phyloP scores from a whole-genome alignment of 2,888 invertebrate genomes.

The Nephrotoma appendiculata region DNA sequence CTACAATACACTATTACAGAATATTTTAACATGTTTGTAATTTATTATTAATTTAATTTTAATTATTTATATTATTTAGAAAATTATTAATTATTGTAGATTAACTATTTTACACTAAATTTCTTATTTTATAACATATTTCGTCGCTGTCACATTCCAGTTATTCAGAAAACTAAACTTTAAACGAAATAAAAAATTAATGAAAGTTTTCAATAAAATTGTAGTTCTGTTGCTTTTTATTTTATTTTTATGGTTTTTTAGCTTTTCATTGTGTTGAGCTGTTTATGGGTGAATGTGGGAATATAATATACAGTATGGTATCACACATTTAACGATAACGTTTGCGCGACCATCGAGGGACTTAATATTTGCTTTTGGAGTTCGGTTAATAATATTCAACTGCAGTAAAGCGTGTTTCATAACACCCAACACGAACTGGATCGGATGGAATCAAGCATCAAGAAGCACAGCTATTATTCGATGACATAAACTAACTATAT shows the following conservation, averaged over 20 bases:
- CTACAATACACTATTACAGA: not conserved
- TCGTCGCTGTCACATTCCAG: not conserved
- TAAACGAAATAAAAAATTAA: not conserved
- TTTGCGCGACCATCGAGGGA: too few species aligned
- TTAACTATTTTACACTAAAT: not conserved
- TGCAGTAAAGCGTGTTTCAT: too few species aligned
- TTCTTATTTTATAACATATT: not conserved
- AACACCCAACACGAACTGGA: too few species aligned
- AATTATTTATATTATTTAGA: not conserved
- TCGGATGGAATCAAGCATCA: too few species aligned
- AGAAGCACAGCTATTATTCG: too few species aligned
- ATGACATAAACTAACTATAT: too few species aligned
- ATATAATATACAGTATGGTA: not conserved
- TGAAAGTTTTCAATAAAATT: not conserved
- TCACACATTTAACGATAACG: not conserved
- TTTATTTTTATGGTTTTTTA: not conserved
- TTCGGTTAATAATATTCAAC: too few species aligned
- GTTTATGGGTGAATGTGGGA: not conserved
- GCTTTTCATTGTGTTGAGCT: not conserved
- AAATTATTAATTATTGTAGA: not conserved
- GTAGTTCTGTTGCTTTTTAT: not conserved
- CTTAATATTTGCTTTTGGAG: too few species aligned
- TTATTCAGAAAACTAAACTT: not conserved
- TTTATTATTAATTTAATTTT: not conserved
- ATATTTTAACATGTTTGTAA: not conserved